Conservation (phyloP, 1,140 invertebrate genomes). For the Hycleus cichorii region DNA sequence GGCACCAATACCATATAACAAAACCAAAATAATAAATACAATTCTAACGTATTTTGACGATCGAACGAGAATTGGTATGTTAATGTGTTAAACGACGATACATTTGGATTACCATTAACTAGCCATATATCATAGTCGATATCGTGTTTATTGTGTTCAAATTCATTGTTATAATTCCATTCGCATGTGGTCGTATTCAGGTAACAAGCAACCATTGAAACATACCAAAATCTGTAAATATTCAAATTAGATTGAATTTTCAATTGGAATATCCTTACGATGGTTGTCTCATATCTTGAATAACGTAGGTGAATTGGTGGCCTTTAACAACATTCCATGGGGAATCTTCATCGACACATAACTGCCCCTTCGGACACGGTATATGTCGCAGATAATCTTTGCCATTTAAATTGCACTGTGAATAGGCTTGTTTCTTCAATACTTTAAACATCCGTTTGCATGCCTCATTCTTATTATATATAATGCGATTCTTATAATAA, state of each 20-base stretch:
- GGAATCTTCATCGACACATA: slow-evolving; percentile 84
- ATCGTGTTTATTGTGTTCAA: slow-evolving; percentile 32
- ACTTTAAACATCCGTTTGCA: slow-evolving; percentile 81
- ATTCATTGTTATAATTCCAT: slow-evolving; percentile 63
- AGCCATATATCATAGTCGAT: slow-evolving; percentile 92
- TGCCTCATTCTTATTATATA: slow-evolving; percentile 54
- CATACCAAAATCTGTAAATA: slow-evolving; percentile 83
- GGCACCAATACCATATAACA: slow-evolving; percentile 82
- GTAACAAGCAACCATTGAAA: slow-evolving; percentile 89
- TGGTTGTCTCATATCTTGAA: slow-evolving; percentile 80
- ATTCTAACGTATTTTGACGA: slow-evolving; percentile 84
- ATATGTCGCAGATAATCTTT: slow-evolving; percentile 82
- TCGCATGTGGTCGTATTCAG: slow-evolving; percentile 68
- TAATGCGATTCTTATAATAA: slow-evolving; percentile 73
- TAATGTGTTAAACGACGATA: slow-evolving; percentile 73
- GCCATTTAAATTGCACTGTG: slow-evolving; percentile 69
- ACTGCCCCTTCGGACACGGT: slow-evolving; percentile 67
- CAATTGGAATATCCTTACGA: slow-evolving; percentile 52
- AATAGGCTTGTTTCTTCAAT: slow-evolving; percentile 74
- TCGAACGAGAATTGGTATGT: slow-evolving; percentile 97
- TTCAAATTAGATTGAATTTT: not conserved
- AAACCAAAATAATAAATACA: slow-evolving; percentile 84
- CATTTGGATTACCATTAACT: slow-evolving; percentile 90
- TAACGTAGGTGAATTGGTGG: slow-evolving; percentile 90
- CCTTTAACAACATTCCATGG: slow-evolving; percentile 75